These are phyloP conservation scores for Gymnoscopelus microlampas DNA, from an alignment of 2,797 vertebrate species.

Conservation along the genomic window DNA sequence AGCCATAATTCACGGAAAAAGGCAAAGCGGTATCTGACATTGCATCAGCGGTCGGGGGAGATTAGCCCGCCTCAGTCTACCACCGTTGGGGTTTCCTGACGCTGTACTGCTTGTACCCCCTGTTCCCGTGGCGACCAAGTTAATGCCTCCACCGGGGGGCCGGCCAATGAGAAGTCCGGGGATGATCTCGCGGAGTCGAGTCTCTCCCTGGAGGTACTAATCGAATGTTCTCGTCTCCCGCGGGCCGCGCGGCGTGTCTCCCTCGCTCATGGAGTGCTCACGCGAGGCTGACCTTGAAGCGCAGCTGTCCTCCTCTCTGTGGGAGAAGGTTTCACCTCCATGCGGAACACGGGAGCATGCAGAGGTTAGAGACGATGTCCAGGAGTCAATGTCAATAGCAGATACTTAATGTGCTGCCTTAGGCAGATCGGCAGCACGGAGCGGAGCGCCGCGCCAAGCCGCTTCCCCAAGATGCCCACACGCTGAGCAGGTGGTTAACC, in stretches of 20 bases:
- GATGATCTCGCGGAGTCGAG: slow-evolving; percentile 58
- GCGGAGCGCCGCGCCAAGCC: neutral
- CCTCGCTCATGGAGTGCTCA: slow-evolving; percentile 29
- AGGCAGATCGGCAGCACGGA: slow-evolving; percentile 5
- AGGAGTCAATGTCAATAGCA: slow-evolving; percentile 34
- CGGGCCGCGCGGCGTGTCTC: slow-evolving; percentile 7
- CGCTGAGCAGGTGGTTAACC: no score
- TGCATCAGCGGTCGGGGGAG: slow-evolving; percentile 38
- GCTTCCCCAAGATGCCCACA: neutral
- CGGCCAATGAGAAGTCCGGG: slow-evolving; percentile 43
- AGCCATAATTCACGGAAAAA: slow-evolving; percentile 45
- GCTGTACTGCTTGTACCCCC: neutral
- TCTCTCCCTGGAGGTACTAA: slow-evolving; percentile 59
- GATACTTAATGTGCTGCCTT: slow-evolving; percentile 26
- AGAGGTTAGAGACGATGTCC: slow-evolving; percentile 38
- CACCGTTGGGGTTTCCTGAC: slow-evolving; percentile 37
- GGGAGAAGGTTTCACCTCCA: slow-evolving; percentile 29
- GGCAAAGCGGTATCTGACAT: slow-evolving; percentile 37
- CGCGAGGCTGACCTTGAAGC: slow-evolving; percentile 62
- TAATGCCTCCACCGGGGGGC: slow-evolving; percentile 30
- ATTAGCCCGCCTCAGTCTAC: slow-evolving; percentile 33
- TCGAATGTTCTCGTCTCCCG: slow-evolving; percentile 54
- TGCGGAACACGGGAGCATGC: slow-evolving; percentile 28
- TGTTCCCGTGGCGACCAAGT: slow-evolving; percentile 5
- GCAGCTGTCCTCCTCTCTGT: slow-evolving; percentile 35